Evolutionary conservation across 64 coral and sea anemone species (phyloP), one percentile per base, ranked within the genome.

Genomic region (Dendrophyllia cribrosa): DNA sequence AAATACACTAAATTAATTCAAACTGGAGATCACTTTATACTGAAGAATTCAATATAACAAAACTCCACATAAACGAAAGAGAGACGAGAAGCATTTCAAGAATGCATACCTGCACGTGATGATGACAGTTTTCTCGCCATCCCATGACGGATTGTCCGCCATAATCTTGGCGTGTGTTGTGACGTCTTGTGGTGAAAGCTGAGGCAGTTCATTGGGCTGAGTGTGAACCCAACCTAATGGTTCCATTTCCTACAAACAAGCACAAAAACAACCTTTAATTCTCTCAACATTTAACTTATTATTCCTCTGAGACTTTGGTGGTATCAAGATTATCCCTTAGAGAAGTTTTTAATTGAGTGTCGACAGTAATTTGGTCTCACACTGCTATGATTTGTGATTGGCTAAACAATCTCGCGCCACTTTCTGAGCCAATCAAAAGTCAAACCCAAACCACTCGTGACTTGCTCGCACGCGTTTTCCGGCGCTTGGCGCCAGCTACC

Each of bases 91-190:
- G 34, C 34, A 34, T 34, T 34, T 34, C 34, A 34, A 2, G 3
- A 5, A 9, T 7, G 7, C 51, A 52, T 84, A 98, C 97, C 97
- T 99, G 97, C 97, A 99, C 0, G 97, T 99, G 46, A 99, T 96
- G 48, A 99, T 93, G 61, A 99, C 97, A 2, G 97, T 99, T 75
- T 99, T 99, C 91, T 99, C 94, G 47, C 97, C 97, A 43, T 99
- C 97, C 94, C 97, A 99, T 0, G 97, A 88, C 1, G 97, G 97
- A 78, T 99, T 99, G 49, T 99, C 97, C 9, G 97, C 97, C 97
- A 99, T 99, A 21, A 99, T 99, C 94, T 96, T 99, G 0, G 97
- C 97, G 75, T 99, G 97, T 66, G 97, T 99, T 6, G 97, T 99
- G 2, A 99, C 97, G 55, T 99, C 97, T 77, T 99, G 97, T 3